Conservation (phyloP, 2,113 vertebrate genomes). For the Pterocles burchelli region DNA sequence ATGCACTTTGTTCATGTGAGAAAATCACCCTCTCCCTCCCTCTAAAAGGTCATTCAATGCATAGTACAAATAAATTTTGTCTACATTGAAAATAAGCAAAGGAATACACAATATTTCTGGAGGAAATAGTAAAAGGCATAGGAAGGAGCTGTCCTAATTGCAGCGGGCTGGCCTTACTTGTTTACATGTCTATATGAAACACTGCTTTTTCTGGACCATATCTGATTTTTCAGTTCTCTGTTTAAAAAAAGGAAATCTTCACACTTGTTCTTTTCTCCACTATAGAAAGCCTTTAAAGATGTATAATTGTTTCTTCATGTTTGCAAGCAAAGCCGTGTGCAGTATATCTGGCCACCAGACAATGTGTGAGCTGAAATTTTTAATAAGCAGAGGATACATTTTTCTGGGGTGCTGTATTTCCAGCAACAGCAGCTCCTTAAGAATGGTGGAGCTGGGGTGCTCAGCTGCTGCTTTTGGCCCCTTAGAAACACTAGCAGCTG, state of each 20-base stretch:
- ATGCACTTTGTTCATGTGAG: not conserved
- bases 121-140: not conserved
- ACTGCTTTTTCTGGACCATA: rapidly evolving
- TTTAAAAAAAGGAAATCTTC: not conserved
- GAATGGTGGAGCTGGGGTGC: not conserved
- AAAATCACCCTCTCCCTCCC: not conserved
- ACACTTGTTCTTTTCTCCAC: not conserved
- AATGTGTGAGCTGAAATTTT: not conserved
- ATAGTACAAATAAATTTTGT: not conserved
- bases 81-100: not conserved
- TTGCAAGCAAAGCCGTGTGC: not conserved
- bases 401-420: not conserved
- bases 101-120: not conserved
- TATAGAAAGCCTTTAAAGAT: not conserved
- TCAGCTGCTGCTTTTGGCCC: constrained; percentile 22
- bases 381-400: not conserved
- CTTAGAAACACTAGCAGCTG: not conserved
- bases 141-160: not conserved
- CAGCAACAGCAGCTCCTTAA: not conserved
- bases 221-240: not conserved
- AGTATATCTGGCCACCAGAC: not conserved
- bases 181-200: not conserved
- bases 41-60: not conserved
- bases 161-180: not conserved
- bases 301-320: not conserved